Percentiles rank a stretch among this genome's conserved stretches.
These are phyloP conservation scores for Drosophila santomea DNA, from an alignment of 1,140 invertebrate species.

Conservation along the genomic window DNA sequence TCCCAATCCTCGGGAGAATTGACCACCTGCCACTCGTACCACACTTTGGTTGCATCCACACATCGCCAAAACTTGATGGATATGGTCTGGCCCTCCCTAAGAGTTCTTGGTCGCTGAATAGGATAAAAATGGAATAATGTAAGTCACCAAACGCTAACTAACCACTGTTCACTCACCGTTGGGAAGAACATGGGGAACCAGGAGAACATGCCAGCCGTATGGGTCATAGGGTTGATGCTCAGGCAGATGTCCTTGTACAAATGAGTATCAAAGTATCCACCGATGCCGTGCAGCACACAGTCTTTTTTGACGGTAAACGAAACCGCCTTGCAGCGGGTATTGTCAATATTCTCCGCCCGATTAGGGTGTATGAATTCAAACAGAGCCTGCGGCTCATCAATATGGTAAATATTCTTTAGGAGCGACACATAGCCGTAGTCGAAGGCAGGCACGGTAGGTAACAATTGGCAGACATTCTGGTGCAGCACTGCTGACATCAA, in stretches of 20 bases:
- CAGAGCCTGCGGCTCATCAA: constrained; percentile 91
- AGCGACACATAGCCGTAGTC: constrained; percentile 93
- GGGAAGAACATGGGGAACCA: constrained; percentile 99
- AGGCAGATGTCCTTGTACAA: constrained; percentile 94
- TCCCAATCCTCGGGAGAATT: constrained; percentile 86
- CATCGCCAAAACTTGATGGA: constrained; percentile 95
- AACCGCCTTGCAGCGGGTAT: constrained; percentile 90
- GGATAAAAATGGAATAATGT: constrained; percentile 18
- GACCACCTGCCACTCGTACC: constrained; percentile 97
- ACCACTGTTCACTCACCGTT: constrained; percentile 87
- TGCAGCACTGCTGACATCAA: constrained; percentile 87
- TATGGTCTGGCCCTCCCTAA: constrained; percentile 89
- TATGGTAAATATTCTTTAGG: constrained; percentile 94
- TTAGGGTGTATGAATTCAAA: constrained; percentile 97
- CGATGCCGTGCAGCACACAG: constrained; percentile 95
- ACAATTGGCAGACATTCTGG: constrained; percentile 83
- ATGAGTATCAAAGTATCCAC: constrained; percentile 96
- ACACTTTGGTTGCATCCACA: constrained; percentile 92
- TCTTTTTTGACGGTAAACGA: constrained; percentile 90
- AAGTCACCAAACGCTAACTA: not conserved
- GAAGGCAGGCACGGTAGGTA: constrained; percentile 38
- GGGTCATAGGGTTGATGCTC: constrained; percentile 95
- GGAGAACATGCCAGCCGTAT: constrained; percentile 96
- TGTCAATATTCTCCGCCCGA: constrained; percentile 88
- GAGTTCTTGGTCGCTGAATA: constrained; percentile 63